These are phyloP conservation scores for Nannoperca australis DNA, from an alignment of 2,797 vertebrate genomes.

Conservation along the genomic window DNA sequence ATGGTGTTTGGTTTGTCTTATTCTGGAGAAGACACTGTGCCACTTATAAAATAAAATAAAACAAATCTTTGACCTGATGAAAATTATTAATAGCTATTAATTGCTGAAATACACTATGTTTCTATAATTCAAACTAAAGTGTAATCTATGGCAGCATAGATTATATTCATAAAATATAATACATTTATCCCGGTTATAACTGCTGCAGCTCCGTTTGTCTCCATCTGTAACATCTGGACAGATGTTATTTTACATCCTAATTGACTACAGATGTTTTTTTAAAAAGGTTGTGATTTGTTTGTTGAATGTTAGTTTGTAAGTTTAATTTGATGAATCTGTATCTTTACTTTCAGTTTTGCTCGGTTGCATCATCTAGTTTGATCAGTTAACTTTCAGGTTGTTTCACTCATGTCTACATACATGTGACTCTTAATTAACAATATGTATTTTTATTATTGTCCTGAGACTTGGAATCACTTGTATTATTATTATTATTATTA, in stretches of 20 bases:
- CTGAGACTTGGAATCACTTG: neutral
- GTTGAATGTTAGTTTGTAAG: neutral
- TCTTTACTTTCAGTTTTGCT: neutral
- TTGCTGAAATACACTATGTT: neutral
- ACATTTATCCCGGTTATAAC: neutral
- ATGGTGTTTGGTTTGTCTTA: neutral
- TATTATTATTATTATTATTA: neutral
- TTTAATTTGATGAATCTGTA: neutral
- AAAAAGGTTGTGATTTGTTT: neutral
- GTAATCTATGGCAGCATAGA: neutral
- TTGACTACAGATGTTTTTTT: neutral
- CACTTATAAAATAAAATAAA: neutral
- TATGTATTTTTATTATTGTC: neutral
- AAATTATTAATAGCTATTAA: neutral
- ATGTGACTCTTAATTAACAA: too few relatives aligned
- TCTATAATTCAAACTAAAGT: neutral
- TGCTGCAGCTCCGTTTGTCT: neutral
- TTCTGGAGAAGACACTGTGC: accelerated
- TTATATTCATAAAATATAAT: neutral
- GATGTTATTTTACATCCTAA: neutral
- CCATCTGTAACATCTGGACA: neutral
- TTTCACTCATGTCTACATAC: neutral
- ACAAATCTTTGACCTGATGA: neutral
- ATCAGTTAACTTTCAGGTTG: neutral
- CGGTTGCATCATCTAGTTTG: slow-evolving; percentile 15